Conservation (phyloP, 2,797 vertebrate genomes). For the Taeniopygia guttata region DNA sequence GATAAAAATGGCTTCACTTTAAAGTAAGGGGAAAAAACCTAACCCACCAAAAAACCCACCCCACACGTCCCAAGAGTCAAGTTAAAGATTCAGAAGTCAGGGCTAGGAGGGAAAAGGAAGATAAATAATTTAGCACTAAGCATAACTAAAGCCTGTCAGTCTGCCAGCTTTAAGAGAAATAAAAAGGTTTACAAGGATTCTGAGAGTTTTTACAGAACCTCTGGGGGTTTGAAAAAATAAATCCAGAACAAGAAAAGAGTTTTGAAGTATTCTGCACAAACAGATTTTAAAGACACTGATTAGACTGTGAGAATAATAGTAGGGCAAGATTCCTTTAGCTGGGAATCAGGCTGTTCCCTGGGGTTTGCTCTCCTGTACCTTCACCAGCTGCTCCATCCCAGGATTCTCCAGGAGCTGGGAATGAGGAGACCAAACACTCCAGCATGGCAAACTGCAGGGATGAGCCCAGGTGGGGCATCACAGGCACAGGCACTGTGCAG, state of each 20-base stretch:
- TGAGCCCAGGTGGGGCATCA: not conserved
- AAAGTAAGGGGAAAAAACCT: not conserved
- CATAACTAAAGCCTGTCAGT: slow-evolving; percentile 71
- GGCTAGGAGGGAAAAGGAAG: slow-evolving; percentile 56
- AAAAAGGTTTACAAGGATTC: slow-evolving; percentile 69
- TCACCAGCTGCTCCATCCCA: not conserved
- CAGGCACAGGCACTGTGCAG: not conserved
- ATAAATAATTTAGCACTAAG: slow-evolving; percentile 75
- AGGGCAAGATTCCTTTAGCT: not conserved
- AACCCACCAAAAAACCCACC: not conserved
- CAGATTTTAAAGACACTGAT: slow-evolving; percentile 11
- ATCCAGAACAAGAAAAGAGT: slow-evolving; percentile 52
- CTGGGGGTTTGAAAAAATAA: slow-evolving; percentile 66
- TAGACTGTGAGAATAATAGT: not conserved
- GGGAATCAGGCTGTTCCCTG: not conserved
- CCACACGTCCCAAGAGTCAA: slow-evolving; percentile 40
- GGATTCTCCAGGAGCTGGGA: not conserved
- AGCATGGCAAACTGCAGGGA: rapidly evolving
- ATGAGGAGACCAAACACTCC: not conserved
- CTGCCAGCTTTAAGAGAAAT: slow-evolving; percentile 70
- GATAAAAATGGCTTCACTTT: slow-evolving; percentile 54
- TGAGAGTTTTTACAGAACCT: slow-evolving; percentile 68
- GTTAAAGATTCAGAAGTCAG: slow-evolving; percentile 67
- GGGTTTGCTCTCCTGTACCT: not conserved
- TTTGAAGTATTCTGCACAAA: slow-evolving; percentile 37